Evolutionary conservation across 2,113 vertebrate genomes (phyloP), one percentile per base, ranked within the genome.

Genomic region (Xyliphius kryptos): DNA sequence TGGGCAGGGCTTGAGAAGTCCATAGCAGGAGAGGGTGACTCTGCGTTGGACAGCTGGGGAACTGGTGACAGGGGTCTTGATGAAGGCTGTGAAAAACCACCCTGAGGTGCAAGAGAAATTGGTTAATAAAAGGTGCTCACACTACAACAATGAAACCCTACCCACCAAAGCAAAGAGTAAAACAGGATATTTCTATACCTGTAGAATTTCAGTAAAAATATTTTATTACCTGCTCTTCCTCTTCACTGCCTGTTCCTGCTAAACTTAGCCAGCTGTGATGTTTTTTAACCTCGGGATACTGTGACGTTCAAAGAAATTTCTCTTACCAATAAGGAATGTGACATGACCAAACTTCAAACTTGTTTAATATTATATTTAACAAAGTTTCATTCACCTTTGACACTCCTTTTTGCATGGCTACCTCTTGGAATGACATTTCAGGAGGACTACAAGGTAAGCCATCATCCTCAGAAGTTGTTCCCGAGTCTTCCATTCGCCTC

Each of bases 391-490:
- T 51, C 74, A 84, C 91, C 85, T 85, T 82, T 49, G 76, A 75
- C 62, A 69, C 50, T 0, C 73, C 53, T 71, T 69, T 36, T 0
- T 79, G 71, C 50, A 63, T 79, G n/a, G 77, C n/a, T 15, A 58
- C 73, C 37, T 89, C 90, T 0, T 85, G 85, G 6, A 88, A 74
- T 52, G 80, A 88, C 43, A 83, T 83, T 76, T 92, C 90, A 9
- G 90, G 90, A 72, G 91, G 91, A 63, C 91, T 93, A 20, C 83
- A 84, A 65, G 91, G 91, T 50, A 93, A 82, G 40, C 91, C 91
- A 8, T 93, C 91, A 2, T 92, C 91, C 78, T 93, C 91, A 53
- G 91, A 93, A 72, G 88, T 92, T 56, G 88, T 79, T 56, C 90
- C 90, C 0, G 89, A 62, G 53, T 93, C 91, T 38, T 92, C 91